Conservation (phyloP, 1,140 invertebrate species). For the Himalopsyche phryganea region DNA sequence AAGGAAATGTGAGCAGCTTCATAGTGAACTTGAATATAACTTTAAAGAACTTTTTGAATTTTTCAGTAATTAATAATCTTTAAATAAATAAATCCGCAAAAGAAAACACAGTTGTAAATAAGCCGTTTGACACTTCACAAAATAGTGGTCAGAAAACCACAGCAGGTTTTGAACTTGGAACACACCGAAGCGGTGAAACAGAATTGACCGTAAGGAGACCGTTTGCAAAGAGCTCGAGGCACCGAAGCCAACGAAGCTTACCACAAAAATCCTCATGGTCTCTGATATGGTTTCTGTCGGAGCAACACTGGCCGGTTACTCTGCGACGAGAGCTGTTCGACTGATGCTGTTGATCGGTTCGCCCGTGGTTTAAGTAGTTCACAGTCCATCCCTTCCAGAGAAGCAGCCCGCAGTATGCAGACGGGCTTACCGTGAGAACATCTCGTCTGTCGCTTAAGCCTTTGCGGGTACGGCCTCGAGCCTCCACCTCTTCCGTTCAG, state of each 20-base stretch:
- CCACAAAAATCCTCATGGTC: conserved; percentile 34
- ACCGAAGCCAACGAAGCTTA: conserved; percentile 13
- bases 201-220: conserved; percentile 14
- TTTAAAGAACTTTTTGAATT: too few relatives aligned
- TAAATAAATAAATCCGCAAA: not conserved
- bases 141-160: not conserved
- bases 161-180: not conserved
- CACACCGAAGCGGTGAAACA: conserved; percentile 3
- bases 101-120: not conserved
- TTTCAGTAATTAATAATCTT: too few relatives aligned
- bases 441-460: conserved; percentile 4
- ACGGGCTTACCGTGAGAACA: not conserved
- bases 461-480: conserved; percentile 5
- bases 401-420: not conserved
- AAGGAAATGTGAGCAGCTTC: too few relatives aligned
- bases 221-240: not conserved
- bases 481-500: too few relatives aligned
- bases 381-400: conserved; percentile 10
- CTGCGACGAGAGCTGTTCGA: conserved; percentile 23
- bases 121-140: not conserved
- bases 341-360: conserved; percentile 16
- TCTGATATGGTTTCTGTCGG: conserved; percentile 24
- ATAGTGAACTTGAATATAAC: too few relatives aligned
- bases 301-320: conserved; percentile 17
- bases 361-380: conserved; percentile 22